Percentiles rank a stretch among this genome's conserved stretches.
Evolutionary conservation across 2,113 vertebrate species (phyloP).

Genomic region (Clarias magur): DNA sequence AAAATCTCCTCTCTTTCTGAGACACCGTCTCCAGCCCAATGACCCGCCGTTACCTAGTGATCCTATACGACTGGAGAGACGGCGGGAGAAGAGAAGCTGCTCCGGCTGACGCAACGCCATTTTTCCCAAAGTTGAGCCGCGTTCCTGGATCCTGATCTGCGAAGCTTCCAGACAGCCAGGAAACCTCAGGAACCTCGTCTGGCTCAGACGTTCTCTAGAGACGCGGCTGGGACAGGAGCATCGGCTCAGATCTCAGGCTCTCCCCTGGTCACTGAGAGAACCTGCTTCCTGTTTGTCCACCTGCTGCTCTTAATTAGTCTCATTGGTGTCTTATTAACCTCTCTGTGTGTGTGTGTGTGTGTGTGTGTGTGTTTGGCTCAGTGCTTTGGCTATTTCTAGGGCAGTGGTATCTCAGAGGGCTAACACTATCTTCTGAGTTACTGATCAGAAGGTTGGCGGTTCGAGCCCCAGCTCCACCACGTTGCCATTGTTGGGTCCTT

Average conservation of each 20-base stretch:
- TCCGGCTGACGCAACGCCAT: background rate
- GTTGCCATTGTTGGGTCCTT: too few relatives aligned
- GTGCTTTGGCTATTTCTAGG: background rate
- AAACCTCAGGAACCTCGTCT: background rate
- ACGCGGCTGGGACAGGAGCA: background rate
- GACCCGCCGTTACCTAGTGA: background rate
- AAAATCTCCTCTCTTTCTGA: background rate
- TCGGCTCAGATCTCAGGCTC: background rate
- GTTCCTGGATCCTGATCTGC: background rate
- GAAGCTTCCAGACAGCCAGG: background rate
- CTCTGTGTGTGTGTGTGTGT: conserved; percentile 5
- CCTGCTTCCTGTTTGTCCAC: background rate
- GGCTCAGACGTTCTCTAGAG: background rate
- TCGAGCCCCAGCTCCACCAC: too few relatives aligned
- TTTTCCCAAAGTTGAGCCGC: background rate
- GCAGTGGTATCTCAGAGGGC: too few relatives aligned
- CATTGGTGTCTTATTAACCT: conserved; percentile 14
- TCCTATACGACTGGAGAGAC: background rate
- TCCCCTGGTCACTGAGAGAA: background rate
- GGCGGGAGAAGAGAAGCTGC: background rate
- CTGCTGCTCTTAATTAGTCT: conserved; percentile 19
- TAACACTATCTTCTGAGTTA: too few relatives aligned
- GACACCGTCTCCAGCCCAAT: background rate
- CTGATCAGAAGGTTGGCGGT: too few relatives aligned
- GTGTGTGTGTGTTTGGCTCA: conserved; percentile 1